Conservation (phyloP, 2,113 vertebrate species). For the Procavia capensis region DNA sequence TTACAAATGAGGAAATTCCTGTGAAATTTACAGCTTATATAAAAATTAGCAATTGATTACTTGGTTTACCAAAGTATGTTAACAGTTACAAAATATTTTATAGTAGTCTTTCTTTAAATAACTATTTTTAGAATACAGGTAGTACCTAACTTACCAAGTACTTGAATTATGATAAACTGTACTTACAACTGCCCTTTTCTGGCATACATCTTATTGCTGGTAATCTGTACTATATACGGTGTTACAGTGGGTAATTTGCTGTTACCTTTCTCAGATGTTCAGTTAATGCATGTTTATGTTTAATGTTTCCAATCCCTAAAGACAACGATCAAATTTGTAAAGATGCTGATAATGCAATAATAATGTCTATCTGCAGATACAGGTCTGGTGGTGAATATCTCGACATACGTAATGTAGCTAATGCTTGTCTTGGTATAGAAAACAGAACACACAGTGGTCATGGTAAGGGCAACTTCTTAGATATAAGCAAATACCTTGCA, state of each 20-base stretch:
- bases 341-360: not conserved
- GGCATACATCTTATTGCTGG: no score
- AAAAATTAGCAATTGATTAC: not conserved
- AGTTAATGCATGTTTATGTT: not conserved
- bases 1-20: not conserved
- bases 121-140: not conserved
- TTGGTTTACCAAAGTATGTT: slow-evolving; percentile 27
- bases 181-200: no score
- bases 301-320: not conserved
- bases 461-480: no score
- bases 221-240: not conserved
- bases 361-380: not conserved
- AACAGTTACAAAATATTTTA: slow-evolving; percentile 34
- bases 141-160: not conserved
- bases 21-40: not conserved
- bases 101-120: slow-evolving; percentile 48
- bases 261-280: not conserved
- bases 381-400: no score
- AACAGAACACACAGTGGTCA: no score
- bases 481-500: no score
- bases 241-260: not conserved
- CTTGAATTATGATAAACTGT: no score
- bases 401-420: no score
- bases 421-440: no score
- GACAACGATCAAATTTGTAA: not conserved